These are phyloP conservation scores for Rhinogobio ventralis DNA, from an alignment of 2,797 vertebrate genomes.

Conservation along the genomic window DNA sequence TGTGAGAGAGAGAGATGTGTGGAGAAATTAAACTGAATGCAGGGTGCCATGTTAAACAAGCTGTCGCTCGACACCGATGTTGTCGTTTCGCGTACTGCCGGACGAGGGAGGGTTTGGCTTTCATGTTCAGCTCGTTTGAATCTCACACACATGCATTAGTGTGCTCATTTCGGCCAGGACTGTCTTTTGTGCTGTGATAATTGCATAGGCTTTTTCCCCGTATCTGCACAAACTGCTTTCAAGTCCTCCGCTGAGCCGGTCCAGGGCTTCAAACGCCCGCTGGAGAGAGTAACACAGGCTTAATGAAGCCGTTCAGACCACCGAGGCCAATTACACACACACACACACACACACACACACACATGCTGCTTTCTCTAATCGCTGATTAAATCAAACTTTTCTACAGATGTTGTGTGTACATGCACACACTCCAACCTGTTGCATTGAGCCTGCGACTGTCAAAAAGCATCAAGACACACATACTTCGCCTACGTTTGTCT, in stretches of 20 bases:
- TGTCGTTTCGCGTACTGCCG: neutral
- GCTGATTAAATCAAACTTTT: conserved; percentile 5
- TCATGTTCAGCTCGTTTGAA: conserved; percentile 25
- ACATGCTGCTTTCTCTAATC: neutral
- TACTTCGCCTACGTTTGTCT: neutral
- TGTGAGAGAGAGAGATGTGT: neutral
- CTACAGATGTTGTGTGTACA: neutral
- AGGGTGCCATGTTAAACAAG: conserved; percentile 18
- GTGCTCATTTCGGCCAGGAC: conserved; percentile 22
- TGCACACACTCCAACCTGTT: neutral
- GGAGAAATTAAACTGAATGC: conserved; percentile 1
- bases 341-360: conserved; percentile 1
- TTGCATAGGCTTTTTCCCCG: conserved; percentile 38
- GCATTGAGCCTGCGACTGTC: neutral
- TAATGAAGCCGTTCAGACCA: conserved; percentile 29
- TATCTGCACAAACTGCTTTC: conserved; percentile 53
- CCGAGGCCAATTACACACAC: neutral
- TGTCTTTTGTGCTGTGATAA: conserved; percentile 59
- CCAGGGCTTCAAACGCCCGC: conserved; percentile 56
- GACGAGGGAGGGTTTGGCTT: conserved; percentile 19
- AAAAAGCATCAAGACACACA: neutral
- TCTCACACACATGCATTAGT: conserved; percentile 15
- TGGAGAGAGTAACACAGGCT: conserved; percentile 39
- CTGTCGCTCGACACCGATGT: neutral
- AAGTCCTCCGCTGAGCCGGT: conserved; percentile 53